These are phyloP conservation scores for Gerris lacustris DNA, from an alignment of 2,888 invertebrate genomes.

Conservation along the genomic window DNA sequence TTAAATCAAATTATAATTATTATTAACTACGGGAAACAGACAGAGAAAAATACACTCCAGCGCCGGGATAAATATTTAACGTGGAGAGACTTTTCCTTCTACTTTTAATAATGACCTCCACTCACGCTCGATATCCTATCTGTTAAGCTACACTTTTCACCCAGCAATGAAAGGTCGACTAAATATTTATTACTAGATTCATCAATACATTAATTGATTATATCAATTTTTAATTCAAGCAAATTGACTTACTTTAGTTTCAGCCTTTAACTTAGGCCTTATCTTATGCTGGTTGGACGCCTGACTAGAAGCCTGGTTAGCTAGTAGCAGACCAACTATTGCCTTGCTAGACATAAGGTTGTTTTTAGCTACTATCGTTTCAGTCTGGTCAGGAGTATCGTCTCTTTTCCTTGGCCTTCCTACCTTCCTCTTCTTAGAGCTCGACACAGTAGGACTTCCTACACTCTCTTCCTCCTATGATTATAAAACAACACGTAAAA, in stretches of 20 bases:
- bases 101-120: too few species aligned
- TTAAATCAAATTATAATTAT: too few species aligned
- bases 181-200: too few species aligned
- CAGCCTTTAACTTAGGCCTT: constrained; percentile 59
- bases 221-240: too few species aligned
- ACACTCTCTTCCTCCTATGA: constrained; percentile 10
- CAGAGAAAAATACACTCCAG: too few species aligned
- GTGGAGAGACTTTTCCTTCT: too few species aligned
- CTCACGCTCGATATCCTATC: too few species aligned
- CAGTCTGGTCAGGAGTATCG: constrained; percentile 47
- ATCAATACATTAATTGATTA: too few species aligned
- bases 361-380: constrained; percentile 72
- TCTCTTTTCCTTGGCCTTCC: constrained; percentile 65
- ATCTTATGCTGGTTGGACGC: constrained; percentile 42
- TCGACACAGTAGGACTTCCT: constrained; percentile 21
- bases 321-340: constrained; percentile 22
- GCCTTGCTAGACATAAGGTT: constrained; percentile 40
- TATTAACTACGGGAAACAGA: too few species aligned
- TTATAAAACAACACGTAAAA: constrained; percentile 12
- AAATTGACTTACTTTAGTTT: constrained; percentile 41
- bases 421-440: constrained; percentile 66
- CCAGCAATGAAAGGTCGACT: too few species aligned
- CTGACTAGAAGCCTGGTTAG: constrained; percentile 48
- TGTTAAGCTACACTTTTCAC: too few species aligned
- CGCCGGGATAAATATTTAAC: too few species aligned